phyloP scores from a whole-genome alignment of 2,888 invertebrate genomes.

The Dusona sp. region DNA sequence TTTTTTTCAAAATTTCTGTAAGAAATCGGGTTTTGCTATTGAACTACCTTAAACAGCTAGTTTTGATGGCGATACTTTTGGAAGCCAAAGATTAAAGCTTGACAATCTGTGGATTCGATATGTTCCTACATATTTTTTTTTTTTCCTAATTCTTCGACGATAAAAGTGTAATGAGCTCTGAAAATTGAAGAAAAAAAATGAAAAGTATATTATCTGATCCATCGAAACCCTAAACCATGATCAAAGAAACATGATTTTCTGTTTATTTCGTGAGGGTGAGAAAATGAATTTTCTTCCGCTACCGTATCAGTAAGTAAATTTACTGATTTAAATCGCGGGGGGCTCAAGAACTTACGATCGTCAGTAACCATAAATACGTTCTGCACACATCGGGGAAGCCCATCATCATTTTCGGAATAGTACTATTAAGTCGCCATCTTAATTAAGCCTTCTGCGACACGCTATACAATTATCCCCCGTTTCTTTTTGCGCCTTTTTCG shows the following conservation, averaged over 20 bases:
- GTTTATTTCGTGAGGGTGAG: background rate
- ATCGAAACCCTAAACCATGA: background rate
- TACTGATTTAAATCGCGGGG: background rate
- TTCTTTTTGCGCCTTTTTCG: conserved; percentile 53
- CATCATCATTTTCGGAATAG: conserved; percentile 44
- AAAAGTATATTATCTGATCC: no score
- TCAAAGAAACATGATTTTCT: background rate
- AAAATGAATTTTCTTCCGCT: background rate
- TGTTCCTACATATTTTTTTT: background rate
- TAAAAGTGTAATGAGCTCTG: no score
- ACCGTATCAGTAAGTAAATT: conserved; percentile 3
- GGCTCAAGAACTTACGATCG: background rate
- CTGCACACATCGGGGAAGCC: conserved; percentile 8
- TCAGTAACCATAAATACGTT: conserved; percentile 15
- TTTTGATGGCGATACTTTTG: background rate
- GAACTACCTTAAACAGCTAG: background rate
- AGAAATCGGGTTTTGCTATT: no score
- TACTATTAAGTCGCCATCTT: conserved; percentile 52
- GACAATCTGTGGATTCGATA: background rate
- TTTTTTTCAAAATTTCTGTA: no score
- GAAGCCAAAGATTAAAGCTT: background rate
- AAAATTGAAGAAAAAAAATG: no score
- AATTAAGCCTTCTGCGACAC: conserved; percentile 59
- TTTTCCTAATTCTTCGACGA: background rate
- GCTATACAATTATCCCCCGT: conserved; percentile 49